A percentile compares a stretch with the other conserved stretches of the same genome.
Conservation (phyloP, 2,797 vertebrate species). For the Gadopsis bispinosus region DNA sequence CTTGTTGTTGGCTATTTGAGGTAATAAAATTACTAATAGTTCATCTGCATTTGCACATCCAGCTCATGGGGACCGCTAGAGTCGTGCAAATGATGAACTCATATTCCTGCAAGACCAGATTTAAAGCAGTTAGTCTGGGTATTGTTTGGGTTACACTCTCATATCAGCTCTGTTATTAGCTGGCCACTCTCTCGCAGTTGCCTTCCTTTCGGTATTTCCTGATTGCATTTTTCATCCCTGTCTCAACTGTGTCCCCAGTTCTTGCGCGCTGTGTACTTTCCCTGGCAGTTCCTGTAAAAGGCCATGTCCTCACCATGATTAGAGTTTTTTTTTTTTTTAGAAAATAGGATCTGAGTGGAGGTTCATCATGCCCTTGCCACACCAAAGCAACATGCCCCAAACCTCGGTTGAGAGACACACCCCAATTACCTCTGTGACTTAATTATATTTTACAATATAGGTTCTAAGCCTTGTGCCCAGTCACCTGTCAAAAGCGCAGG, state of each 20-base stretch:
- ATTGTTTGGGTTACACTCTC: slow-evolving; percentile 75
- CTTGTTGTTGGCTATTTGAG: slow-evolving; percentile 31
- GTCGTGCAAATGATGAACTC: slow-evolving; percentile 53
- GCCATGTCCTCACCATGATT: slow-evolving; percentile 65
- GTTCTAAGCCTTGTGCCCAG: slow-evolving; percentile 36
- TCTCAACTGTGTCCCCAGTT: slow-evolving; percentile 50
- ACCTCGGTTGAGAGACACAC: slow-evolving; percentile 67
- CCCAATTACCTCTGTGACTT: slow-evolving; percentile 75
- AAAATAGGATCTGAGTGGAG: slow-evolving; percentile 60
- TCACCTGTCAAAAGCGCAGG: slow-evolving; percentile 51
- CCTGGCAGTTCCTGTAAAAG: slow-evolving; percentile 57
- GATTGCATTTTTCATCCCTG: slow-evolving; percentile 74
- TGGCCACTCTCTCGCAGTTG: slow-evolving; percentile 68
- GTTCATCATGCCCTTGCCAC: slow-evolving; percentile 57
- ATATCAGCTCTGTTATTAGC: slow-evolving; percentile 84
- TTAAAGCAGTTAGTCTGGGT: slow-evolving; percentile 65
- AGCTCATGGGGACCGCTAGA: slow-evolving; percentile 37
- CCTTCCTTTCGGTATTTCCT: slow-evolving; percentile 83
- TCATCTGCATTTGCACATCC: slow-evolving; percentile 41
- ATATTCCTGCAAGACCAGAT: slow-evolving; percentile 64
- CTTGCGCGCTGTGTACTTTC: slow-evolving; percentile 68
- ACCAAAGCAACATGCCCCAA: slow-evolving; percentile 48
- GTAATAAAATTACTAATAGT: slow-evolving; percentile 51
- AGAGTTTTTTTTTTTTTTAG: slow-evolving; percentile 61
- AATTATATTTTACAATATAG: slow-evolving; percentile 71